Evolutionary conservation across 2,797 vertebrate genomes (phyloP).

Genomic region (Eremophila alpestris): DNA sequence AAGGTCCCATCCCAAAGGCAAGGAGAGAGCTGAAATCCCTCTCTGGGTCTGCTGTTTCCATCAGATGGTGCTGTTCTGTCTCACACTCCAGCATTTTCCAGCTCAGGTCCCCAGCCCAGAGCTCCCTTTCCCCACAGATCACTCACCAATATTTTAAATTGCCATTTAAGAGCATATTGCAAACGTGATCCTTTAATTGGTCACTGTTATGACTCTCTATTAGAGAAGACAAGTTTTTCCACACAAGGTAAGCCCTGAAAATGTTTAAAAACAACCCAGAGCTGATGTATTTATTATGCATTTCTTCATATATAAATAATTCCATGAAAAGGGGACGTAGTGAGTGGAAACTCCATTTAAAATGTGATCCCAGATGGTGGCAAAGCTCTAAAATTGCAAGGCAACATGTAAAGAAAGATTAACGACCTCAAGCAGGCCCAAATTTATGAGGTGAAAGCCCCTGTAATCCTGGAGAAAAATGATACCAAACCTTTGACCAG

Average conservation of each 20-base stretch:
- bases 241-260: conserved; percentile 58
- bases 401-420: conserved; percentile 73
- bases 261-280: conserved; percentile 59
- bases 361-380: conserved; percentile 72
- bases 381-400: conserved; percentile 70
- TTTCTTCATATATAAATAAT: conserved; percentile 63
- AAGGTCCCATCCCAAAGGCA: not conserved
- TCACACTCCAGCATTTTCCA: not conserved
- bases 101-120: not conserved
- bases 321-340: conserved; percentile 58
- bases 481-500: conserved; percentile 65
- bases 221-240: conserved; percentile 68
- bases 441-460: conserved; percentile 75
- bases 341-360: conserved; percentile 73
- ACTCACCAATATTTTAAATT: conserved; percentile 62
- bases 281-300: conserved; percentile 63
- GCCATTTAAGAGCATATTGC: conserved; percentile 63
- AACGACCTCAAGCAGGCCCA: conserved; percentile 68
- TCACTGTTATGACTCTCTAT: conserved; percentile 41
- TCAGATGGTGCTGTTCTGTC: not conserved
- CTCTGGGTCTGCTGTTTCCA: not conserved
- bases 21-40: not conserved
- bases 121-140: not conserved
- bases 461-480: conserved; percentile 72
- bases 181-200: conserved; percentile 63